phyloP scores from a whole-genome alignment of 1,140 invertebrate species.

The Ceratina calcarata region DNA sequence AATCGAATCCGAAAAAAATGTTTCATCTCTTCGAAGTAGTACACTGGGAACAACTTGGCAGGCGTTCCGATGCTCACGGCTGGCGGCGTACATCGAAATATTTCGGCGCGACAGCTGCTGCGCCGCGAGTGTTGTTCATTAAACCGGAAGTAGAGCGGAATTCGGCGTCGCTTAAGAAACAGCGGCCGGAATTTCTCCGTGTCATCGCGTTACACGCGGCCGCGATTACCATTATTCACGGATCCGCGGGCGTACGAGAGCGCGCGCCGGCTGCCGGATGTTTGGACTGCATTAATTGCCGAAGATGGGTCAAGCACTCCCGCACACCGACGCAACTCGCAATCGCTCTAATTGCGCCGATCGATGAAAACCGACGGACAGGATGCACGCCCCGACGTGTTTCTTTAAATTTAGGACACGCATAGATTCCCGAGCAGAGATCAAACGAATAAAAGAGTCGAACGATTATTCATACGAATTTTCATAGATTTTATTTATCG shows the following conservation, averaged over 20 bases:
- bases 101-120: slow-evolving; percentile 32
- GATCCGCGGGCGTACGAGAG: too few relatives aligned
- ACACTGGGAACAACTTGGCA: too few relatives aligned
- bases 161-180: slow-evolving; percentile 9
- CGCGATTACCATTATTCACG: slow-evolving; percentile 29
- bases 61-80: background rate
- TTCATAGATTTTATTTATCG: too few relatives aligned
- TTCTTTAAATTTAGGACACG: too few relatives aligned
- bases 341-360: slow-evolving; percentile 27
- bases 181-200: slow-evolving; percentile 4
- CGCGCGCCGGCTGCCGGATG: background rate
- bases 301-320: slow-evolving; percentile 15
- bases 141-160: background rate
- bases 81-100: background rate
- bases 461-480: background rate
- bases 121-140: slow-evolving; percentile 27
- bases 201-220: background rate
- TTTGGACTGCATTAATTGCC: slow-evolving; percentile 22
- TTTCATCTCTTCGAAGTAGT: too few relatives aligned
- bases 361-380: background rate
- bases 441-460: too few relatives aligned
- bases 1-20: too few relatives aligned
- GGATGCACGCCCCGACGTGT: background rate
- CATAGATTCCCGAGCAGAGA: too few relatives aligned
- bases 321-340: background rate